Evolutionary conservation across 2,888 invertebrate species (phyloP).

Genomic region (Linnaemya tessellans): DNA sequence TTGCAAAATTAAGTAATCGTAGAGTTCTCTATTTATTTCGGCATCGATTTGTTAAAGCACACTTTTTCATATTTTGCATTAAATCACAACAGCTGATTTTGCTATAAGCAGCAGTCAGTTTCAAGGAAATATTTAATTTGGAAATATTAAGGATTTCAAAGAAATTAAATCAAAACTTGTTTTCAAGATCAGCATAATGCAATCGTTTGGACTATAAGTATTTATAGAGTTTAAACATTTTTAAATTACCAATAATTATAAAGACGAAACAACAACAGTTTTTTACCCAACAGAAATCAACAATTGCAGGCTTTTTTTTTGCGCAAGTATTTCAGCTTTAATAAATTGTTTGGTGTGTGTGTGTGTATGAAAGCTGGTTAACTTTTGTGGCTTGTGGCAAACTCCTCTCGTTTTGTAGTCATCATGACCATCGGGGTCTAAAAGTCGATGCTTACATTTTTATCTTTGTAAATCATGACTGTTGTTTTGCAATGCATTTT

Average conservation of each 20-base stretch:
- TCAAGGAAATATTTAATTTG: too few relatives aligned
- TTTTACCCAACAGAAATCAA: constrained; percentile 10
- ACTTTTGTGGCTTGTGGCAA: constrained; percentile 41
- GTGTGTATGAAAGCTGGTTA: constrained; percentile 25
- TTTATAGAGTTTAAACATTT: neutral
- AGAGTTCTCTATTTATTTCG: too few relatives aligned
- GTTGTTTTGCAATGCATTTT: constrained; percentile 45
- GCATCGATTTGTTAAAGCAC: too few relatives aligned
- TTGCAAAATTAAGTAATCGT: too few relatives aligned
- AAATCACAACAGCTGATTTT: neutral
- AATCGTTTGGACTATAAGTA: neutral
- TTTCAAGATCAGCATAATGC: neutral
- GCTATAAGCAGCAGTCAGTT: neutral
- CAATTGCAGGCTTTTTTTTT: constrained; percentile 29
- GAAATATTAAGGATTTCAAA: neutral
- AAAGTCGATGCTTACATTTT: constrained; percentile 39
- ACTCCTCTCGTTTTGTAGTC: constrained; percentile 2
- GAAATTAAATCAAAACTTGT: neutral
- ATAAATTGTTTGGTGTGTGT: neutral
- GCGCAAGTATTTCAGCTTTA: constrained; percentile 3
- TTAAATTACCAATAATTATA: constrained; percentile 33
- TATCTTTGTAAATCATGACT: constrained; percentile 56
- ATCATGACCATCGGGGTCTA: constrained; percentile 40
- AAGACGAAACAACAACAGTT: constrained; percentile 17
- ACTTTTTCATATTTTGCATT: too few relatives aligned